Conservation (phyloP, 2,797 vertebrate genomes). For the Poecilia velifera region DNA sequence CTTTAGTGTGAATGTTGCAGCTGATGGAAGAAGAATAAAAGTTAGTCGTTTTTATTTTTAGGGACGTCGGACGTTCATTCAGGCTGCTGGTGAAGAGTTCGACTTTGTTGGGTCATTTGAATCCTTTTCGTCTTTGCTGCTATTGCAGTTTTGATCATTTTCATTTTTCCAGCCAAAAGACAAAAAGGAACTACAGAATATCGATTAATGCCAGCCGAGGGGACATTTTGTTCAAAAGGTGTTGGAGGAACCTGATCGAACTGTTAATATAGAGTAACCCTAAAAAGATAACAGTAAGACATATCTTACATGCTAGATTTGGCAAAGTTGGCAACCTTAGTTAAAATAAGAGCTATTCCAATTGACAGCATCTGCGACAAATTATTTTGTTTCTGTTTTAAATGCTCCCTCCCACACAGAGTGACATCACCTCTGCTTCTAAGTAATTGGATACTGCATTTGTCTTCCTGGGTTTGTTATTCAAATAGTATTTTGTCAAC, state of each 20-base stretch:
- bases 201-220: neutral
- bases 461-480: neutral
- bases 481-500: neutral
- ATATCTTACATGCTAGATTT: neutral
- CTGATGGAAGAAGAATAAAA: too few relatives aligned
- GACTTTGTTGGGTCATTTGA: too few relatives aligned
- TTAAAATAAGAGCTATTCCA: neutral
- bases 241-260: neutral
- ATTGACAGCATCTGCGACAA: neutral
- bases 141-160: neutral
- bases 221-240: too few relatives aligned
- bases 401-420: neutral
- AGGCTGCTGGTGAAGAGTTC: too few relatives aligned
- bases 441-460: neutral
- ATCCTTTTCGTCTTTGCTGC: neutral
- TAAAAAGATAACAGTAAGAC: neutral
- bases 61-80: too few relatives aligned
- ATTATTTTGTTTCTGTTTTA: neutral
- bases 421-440: neutral
- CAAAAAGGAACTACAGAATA: neutral
- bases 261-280: neutral
- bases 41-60: too few relatives aligned
- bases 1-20: too few relatives aligned
- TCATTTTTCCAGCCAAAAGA: neutral
- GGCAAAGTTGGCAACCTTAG: neutral